These are phyloP conservation scores for Chloroceryle inda DNA, from an alignment of 2,797 vertebrate species.

Conservation along the genomic window DNA sequence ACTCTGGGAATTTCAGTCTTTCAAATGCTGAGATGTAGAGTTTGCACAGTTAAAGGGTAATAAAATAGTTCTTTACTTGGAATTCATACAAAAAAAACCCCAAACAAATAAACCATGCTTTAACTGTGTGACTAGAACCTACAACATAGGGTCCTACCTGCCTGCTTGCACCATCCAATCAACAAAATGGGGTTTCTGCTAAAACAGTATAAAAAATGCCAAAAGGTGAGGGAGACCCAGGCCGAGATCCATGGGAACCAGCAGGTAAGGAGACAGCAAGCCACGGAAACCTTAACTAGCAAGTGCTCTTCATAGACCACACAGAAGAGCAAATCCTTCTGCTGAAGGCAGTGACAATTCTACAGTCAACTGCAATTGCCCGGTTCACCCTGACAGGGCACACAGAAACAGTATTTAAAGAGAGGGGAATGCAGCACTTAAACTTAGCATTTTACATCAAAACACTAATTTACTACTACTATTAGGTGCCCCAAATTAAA, in stretches of 20 bases:
- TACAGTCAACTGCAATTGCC: not conserved
- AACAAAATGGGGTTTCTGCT: not conserved
- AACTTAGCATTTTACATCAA: not conserved
- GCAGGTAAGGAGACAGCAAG: not conserved
- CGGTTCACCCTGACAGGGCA: not conserved
- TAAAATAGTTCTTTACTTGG: not conserved
- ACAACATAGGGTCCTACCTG: not conserved
- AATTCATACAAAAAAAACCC: not conserved
- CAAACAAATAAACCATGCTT: not conserved
- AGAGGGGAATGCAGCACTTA: not conserved
- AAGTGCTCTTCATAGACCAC: not conserved
- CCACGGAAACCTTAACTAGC: not conserved
- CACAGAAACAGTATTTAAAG: not conserved
- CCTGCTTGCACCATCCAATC: not conserved
- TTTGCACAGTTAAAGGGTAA: not conserved
- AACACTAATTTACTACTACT: not conserved
- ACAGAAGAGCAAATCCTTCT: not conserved
- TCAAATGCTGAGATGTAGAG: not conserved
- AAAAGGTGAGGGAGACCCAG: not conserved
- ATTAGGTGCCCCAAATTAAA: not conserved
- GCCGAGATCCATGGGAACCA: rapidly evolving
- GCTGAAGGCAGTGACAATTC: not conserved
- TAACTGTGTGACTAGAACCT: not conserved
- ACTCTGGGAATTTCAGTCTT: not conserved
- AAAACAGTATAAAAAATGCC: not conserved